Base-by-base conservation (phyloP, 2,797 vertebrate species). In the Intellagama lesueurii region DNA sequence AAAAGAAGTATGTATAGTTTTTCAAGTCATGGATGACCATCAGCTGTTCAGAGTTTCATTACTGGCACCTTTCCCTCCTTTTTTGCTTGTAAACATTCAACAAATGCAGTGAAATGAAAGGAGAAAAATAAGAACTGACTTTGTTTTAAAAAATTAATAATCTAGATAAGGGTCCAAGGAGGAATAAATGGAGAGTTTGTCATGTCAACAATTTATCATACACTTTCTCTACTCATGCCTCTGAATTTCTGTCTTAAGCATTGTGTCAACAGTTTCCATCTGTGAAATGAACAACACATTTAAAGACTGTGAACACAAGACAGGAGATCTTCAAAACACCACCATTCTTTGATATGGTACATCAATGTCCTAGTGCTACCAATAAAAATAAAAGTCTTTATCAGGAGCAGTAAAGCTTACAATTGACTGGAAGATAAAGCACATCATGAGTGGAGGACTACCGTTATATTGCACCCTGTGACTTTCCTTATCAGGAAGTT, bases 401-500 rank as follows among this genome's bases (percentile, higher is more conserved):
- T 1, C 32, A 22, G 5, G 28, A 82, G 32, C 60, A 44, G 47
- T 40, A 81, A 30, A 28, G 76, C 1, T 85, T 87, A 70, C 14
- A 2, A 30, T 12, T 4, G 7, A 81, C 66, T 90, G 56, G 69
- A 52, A 78, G 66, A 6, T 9, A 44, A 92, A 89, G 76, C 0
- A 5, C 87, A 90, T 92, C 66, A 64, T 86, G 22, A 75, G 14
- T 70, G 56, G 78, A 91, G 76, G 47, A 52, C 22, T 81, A 87
- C 85, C 82, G 88, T 72, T 92, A 92, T 86, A 91, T 81, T 5
- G 82, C 79, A 76, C 24, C 40, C 28, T 85, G 32, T 83, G 44
- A 84, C 19, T 40, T 9, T 93, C 72, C 60, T 93, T 91, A 89
- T 64, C 66, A 78, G 68, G 91, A 88, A 91, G 90, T 5, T 30